Base-by-base conservation (phyloP, 2,797 vertebrate species). In the Microhierax caerulescens region DNA sequence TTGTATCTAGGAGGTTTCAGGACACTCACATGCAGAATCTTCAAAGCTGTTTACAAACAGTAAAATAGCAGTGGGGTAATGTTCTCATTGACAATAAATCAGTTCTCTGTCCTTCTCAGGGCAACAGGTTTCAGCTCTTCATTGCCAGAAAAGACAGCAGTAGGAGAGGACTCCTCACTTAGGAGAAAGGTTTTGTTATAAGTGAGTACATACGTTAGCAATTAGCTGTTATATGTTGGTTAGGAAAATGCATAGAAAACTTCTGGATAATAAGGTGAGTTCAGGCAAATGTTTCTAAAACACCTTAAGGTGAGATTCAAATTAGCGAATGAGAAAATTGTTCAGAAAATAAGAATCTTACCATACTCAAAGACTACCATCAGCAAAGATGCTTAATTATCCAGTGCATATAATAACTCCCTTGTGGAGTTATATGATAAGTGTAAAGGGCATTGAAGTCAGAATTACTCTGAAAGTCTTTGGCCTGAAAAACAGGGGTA, bases 311-410 rank as follows among this genome's bases (percentile, higher is more conserved):
- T 92, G 75, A 85, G 65, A 93, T 86, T 93, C 93, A 89, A 95
- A 96, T 95, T 95, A 91, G 67, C 7, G 9, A 94, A 90, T 84
- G 89, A 89, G 67, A 90, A 83, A 93, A 90, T 47, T 89, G 75
- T 77, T 85, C 90, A 88, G 90, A 93, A 95, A 97, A 80, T 70
- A 92, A 83, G 72, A 94, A 85, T 85, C 64, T 53, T 91, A 70
- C 94, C 57, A 41, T 37, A 92, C 90, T 91, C 89, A 89, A 87
- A 95, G 64, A 63, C 86, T 72, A 94, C 60, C 34, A 93, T 95
- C 93, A 93, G 90, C 92, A 91, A 93, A 90, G 84, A 91, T 94
- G 90, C 85, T 96, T 97, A 95, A 95, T 96, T 96, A 96, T 85
- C 95, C 34, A 13, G 76, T 63, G 76, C 61, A 61, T 92, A 77